A percentile compares a stretch with the other conserved stretches of the same genome.
phyloP scores from a whole-genome alignment of 2,888 invertebrate species.

The Schrankia costaestrigalis region DNA sequence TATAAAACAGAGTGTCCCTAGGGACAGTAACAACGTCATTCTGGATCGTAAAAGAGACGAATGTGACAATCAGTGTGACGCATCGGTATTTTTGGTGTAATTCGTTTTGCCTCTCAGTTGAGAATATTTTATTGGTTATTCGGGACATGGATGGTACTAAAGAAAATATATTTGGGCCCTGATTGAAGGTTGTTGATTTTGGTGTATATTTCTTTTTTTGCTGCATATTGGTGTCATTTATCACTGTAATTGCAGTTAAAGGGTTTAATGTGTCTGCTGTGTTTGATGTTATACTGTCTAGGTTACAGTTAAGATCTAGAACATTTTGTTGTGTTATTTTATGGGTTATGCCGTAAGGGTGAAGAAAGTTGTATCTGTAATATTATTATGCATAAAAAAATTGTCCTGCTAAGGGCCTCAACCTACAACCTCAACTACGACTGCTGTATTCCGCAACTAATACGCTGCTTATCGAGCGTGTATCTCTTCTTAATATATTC shows the following conservation, averaged over 20 bases:
- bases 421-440: too few species aligned
- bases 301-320: too few species aligned
- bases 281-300: too few species aligned
- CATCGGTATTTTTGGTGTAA: slow-evolving; percentile 33
- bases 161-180: slow-evolving; percentile 27
- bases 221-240: background rate
- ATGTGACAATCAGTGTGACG: slow-evolving; percentile 50
- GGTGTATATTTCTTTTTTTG: slow-evolving; percentile 1
- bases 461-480: too few species aligned
- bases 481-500: too few species aligned
- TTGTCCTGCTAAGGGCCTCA: too few species aligned
- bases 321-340: too few species aligned
- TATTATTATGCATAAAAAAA: too few species aligned
- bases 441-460: too few species aligned
- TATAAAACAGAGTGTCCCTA: slow-evolving; percentile 14
- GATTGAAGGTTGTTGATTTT: slow-evolving; percentile 19
- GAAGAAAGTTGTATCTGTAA: too few species aligned
- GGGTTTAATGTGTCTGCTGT: too few species aligned
- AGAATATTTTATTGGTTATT: slow-evolving; percentile 18
- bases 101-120: slow-evolving; percentile 15
- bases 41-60: slow-evolving; percentile 50
- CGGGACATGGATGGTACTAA: slow-evolving; percentile 15
- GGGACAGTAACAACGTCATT: slow-evolving; percentile 19
- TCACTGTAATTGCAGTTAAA: slow-evolving; percentile 2
- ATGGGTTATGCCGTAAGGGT: too few species aligned